Evolutionary conservation across 2,888 invertebrate genomes (phyloP).

Genomic region (Pristionchus entomophagus): DNA sequence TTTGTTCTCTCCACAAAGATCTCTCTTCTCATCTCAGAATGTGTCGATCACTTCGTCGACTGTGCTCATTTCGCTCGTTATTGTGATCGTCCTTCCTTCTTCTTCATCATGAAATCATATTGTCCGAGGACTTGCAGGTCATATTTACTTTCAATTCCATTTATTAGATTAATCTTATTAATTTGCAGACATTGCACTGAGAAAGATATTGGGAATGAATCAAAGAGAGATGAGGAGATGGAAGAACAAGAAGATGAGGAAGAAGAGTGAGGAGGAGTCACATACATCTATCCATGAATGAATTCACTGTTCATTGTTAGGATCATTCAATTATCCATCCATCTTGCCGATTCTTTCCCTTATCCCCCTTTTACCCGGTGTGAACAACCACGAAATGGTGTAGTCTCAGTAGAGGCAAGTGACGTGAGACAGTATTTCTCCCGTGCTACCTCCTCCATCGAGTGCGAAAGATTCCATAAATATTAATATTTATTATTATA

Average conservation of each 20-base stretch:
- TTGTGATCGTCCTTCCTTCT: constrained; percentile 73
- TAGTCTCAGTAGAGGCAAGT: neutral
- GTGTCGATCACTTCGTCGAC: constrained; percentile 74
- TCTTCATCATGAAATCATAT: constrained; percentile 75
- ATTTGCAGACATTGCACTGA: constrained; percentile 17
- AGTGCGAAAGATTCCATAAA: neutral
- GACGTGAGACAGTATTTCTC: constrained; percentile 27
- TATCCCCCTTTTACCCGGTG: neutral
- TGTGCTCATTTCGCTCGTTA: constrained; percentile 74
- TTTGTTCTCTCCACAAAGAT: neutral
- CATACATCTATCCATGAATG: neutral
- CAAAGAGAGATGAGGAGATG: neutral
- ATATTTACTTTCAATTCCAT: constrained; percentile 2
- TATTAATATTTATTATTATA: constrained; percentile 20
- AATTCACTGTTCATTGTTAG: constrained; percentile 4
- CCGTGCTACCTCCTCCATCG: neutral
- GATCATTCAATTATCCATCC: neutral
- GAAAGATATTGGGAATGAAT: neutral
- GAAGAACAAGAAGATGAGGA: neutral
- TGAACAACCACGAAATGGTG: neutral
- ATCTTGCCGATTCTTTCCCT: neutral
- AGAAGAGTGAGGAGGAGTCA: neutral
- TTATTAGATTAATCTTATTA: too few species aligned
- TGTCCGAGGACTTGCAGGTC: constrained; percentile 73
- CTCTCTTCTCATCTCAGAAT: constrained; percentile 56